Conservation (phyloP, 2,888 invertebrate species). For the Hydriomena furcata region DNA sequence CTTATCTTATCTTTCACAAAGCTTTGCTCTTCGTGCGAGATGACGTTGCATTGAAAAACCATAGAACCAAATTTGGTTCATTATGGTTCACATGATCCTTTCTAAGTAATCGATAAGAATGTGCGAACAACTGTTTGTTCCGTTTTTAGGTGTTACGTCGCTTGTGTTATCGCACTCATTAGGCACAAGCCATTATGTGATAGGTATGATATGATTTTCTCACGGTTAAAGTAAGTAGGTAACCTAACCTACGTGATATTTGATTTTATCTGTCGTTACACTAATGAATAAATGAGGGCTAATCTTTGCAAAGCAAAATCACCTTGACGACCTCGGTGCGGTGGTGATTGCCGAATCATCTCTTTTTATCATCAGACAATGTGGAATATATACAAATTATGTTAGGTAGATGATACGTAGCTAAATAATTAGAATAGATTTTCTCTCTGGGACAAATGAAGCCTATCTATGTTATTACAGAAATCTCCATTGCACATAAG, state of each 20-base stretch:
- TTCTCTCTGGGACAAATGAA: too few relatives aligned
- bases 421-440: too few relatives aligned
- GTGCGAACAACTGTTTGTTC: conserved; percentile 54
- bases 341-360: too few relatives aligned
- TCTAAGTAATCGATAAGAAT: conserved; percentile 64
- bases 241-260: too few relatives aligned
- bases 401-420: too few relatives aligned
- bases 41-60: conserved; percentile 59
- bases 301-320: too few relatives aligned
- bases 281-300: too few relatives aligned
- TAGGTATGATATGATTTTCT: conserved; percentile 23
- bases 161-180: conserved; percentile 9
- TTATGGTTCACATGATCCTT: conserved; percentile 55
- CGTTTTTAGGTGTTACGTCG: conserved; percentile 25
- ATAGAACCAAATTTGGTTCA: conserved; percentile 3
- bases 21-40: conserved; percentile 48
- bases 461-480: conserved; percentile 2
- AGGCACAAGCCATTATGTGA: not conserved
- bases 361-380: too few relatives aligned
- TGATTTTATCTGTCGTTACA: too few relatives aligned
- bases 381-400: too few relatives aligned
- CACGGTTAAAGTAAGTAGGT: conserved; percentile 21
- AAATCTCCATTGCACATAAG: not conserved
- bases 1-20: conserved; percentile 53
- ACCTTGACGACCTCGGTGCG: too few relatives aligned